Evolutionary conservation across 2,113 vertebrate genomes (phyloP).

Genomic region (Stictonetta naevosa): DNA sequence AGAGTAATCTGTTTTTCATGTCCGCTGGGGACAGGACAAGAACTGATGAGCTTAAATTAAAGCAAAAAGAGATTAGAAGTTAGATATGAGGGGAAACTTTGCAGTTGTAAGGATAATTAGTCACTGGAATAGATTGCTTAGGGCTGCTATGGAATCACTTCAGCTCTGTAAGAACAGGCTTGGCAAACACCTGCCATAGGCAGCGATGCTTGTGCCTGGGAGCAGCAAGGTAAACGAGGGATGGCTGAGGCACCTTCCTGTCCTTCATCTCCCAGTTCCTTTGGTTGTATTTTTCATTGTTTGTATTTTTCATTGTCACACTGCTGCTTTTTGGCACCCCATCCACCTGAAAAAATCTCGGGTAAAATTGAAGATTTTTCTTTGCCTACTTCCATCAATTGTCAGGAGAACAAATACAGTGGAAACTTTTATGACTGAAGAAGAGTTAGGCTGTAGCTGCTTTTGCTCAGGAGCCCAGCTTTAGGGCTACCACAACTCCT

Average conservation of each 20-base stretch:
- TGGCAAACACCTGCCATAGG: neutral
- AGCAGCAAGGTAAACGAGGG: neutral
- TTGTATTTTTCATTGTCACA: neutral
- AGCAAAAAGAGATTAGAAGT: neutral
- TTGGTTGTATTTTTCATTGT: neutral
- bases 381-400: neutral
- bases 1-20: neutral
- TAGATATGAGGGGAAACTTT: neutral
- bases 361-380: neutral
- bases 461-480: neutral
- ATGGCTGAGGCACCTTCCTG: neutral
- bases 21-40: neutral
- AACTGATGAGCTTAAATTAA: neutral
- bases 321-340: neutral
- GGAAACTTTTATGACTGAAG: neutral
- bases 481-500: conserved; percentile 1
- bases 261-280: neutral
- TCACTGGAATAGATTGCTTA: neutral
- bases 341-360: neutral
- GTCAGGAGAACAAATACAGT: neutral
- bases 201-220: neutral
- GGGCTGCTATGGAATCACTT: neutral
- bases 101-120: neutral
- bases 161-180: neutral
- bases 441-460: neutral